phyloP scores from a whole-genome alignment of 1,140 invertebrate genomes.

The Pseudomyrmex dendroicus region DNA sequence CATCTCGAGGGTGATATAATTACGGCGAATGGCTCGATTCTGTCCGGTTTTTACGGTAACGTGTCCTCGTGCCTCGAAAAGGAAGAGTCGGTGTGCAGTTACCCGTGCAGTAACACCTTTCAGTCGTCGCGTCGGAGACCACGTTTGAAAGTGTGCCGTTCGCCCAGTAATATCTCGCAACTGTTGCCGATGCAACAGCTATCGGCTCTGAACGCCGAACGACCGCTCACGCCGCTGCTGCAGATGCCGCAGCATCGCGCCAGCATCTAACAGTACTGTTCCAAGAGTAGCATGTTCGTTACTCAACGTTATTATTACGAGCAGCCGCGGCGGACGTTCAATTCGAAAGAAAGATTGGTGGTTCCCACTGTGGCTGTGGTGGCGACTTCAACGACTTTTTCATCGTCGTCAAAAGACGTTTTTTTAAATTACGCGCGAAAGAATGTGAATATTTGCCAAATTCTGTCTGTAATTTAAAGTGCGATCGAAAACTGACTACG shows the following conservation, averaged over 20 bases:
- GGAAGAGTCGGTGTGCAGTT: conserved; percentile 92
- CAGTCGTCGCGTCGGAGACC: conserved; percentile 87
- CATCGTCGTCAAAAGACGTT: too few species aligned
- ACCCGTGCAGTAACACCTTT: conserved; percentile 90
- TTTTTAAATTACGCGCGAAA: too few species aligned
- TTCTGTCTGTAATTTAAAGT: too few species aligned
- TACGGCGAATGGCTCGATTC: conserved; percentile 93
- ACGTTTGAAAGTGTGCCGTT: conserved; percentile 89
- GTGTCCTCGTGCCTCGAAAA: conserved; percentile 88
- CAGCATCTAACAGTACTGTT: conserved; percentile 85
- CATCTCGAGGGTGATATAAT: conserved; percentile 97
- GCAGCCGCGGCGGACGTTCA: conserved; percentile 79
- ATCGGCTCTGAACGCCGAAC: conserved; percentile 82
- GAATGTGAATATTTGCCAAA: too few species aligned
- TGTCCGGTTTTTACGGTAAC: conserved; percentile 89
- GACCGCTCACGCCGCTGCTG: conserved; percentile 83
- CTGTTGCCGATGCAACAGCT: conserved; percentile 89
- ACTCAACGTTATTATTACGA: conserved; percentile 68
- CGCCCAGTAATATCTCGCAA: conserved; percentile 90
- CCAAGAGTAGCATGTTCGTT: conserved; percentile 72
- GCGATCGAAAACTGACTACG: too few species aligned
- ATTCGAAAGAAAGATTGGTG: conserved; percentile 66
- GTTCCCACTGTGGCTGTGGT: too few species aligned
- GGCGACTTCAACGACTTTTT: too few species aligned
- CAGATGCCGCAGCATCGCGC: conserved; percentile 86